Evolutionary conservation across 53 echinoderm and acorn worm genomes (phyloP), one percentile per base, ranked within the genome.

Genomic region (Arbacia lixula): DNA sequence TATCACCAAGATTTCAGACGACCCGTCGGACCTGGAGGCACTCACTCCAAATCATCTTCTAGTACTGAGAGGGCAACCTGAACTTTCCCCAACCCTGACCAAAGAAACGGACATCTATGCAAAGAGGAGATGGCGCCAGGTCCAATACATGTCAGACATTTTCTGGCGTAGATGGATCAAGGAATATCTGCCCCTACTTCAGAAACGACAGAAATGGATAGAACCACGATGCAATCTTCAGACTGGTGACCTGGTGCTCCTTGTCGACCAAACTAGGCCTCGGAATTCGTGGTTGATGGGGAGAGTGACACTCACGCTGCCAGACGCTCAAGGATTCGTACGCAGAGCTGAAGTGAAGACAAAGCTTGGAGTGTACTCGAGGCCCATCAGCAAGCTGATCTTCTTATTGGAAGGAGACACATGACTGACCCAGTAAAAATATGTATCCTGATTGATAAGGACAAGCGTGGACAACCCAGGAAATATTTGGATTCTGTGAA

Each of bases 11-110:
- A 60, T 71, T 1, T 84, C 86, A 5, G 64, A 66, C 58, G 93
- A 89, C 26, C 68, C 79, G 12, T 67, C 72, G 25, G 92, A 92
- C 36, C 4, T 85, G 21, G 92, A 92, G 43, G 81, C 89, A 65
- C 30, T 89, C 4, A 92, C 92, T 1, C 89, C 89, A 55, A 92
- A 92, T 31, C 86, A 92, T 40, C 28, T 89, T 46, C 84, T 92
- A 27, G 53, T 89, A 10, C 20, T 92, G 46, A 83, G 67, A 19
- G 9, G 39, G 1, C 24, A 53, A 19, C 28, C 54, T 19, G 19
- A 26, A 24, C 54, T 86, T 22, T 84, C 92, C 20, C 86, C 83
- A 74, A 53, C 63, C 21, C 41, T 46, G 16, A 62, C 58, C 31
- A 67, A 6, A 12, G 76, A 76, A 28, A 36, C 67, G 4, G 68